Conservation (phyloP, 2,113 vertebrate genomes). For the Osmerus eperlanus region DNA sequence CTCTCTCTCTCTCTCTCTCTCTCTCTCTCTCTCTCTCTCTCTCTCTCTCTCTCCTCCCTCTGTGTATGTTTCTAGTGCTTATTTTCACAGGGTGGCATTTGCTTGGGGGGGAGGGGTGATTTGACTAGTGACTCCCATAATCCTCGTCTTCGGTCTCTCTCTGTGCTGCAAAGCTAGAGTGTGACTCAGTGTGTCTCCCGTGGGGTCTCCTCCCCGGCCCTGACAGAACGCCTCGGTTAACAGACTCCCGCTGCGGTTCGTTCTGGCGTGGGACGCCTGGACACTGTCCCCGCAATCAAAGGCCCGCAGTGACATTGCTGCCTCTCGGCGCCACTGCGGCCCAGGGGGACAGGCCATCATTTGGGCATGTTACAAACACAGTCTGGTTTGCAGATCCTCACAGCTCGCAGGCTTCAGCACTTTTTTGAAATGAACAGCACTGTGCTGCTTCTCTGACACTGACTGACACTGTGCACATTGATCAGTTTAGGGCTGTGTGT, state of each 20-base stretch:
- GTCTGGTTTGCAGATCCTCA: not conserved
- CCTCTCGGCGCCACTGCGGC: constrained; percentile 43
- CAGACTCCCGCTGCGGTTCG: constrained; percentile 24
- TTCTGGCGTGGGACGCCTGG: constrained; percentile 40
- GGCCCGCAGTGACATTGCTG: constrained; percentile 13
- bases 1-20: not conserved
- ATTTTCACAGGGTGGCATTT: not conserved
- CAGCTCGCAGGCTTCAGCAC: constrained; percentile 15
- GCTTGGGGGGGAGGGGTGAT: not conserved
- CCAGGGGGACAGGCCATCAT: constrained; percentile 25
- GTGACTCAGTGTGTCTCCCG: constrained; percentile 44
- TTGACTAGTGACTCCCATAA: not conserved
- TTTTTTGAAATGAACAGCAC: constrained; percentile 40
- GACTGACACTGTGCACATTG: constrained; percentile 54
- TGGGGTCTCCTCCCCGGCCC: not conserved
- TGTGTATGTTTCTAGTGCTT: not conserved
- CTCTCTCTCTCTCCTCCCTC: not conserved
- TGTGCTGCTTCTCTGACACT: constrained; percentile 46
- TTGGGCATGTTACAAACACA: not conserved
- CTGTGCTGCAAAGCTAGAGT: not conserved
- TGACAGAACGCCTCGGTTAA: constrained; percentile 6
- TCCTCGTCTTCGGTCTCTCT: constrained; percentile 4
- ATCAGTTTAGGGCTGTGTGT: constrained; percentile 44
- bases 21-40: not conserved
- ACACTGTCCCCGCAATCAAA: constrained; percentile 28